A percentile compares a stretch with the other conserved stretches of the same genome.
phyloP scores from a whole-genome alignment of 2,888 invertebrate species.

The Gibbula magus region DNA sequence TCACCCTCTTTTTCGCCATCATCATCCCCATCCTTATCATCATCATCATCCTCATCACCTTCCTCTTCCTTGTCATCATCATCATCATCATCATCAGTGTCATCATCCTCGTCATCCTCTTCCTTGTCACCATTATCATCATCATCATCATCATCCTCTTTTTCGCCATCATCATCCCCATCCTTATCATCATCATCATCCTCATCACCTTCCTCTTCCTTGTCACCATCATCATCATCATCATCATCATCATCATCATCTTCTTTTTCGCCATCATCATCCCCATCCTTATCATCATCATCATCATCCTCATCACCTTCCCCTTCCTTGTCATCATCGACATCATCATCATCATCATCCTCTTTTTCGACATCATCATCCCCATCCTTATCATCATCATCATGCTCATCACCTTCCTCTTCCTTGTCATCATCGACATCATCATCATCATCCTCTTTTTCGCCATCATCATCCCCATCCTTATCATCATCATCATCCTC shows the following conservation, averaged over 20 bases:
- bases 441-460: too few relatives aligned
- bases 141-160: too few relatives aligned
- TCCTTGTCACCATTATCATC: neutral
- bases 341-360: neutral
- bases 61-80: constrained; percentile 15
- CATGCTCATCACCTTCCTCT: too few relatives aligned
- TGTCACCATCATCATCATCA: neutral
- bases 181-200: too few relatives aligned
- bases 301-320: too few relatives aligned
- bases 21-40: neutral
- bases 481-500: too few relatives aligned
- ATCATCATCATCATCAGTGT: constrained; percentile 17
- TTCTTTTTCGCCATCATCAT: too few relatives aligned
- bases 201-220: neutral
- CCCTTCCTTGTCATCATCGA: neutral
- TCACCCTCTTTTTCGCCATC: too few relatives aligned
- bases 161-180: neutral
- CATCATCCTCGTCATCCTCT: neutral
- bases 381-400: too few relatives aligned
- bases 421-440: too few relatives aligned
- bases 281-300: neutral
- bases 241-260: neutral
- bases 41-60: neutral
- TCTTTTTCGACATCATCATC: too few relatives aligned
- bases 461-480: too few relatives aligned